Base-by-base conservation (phyloP, 2,888 invertebrate genomes). In the Hydrotaea cyrtoneurina region DNA sequence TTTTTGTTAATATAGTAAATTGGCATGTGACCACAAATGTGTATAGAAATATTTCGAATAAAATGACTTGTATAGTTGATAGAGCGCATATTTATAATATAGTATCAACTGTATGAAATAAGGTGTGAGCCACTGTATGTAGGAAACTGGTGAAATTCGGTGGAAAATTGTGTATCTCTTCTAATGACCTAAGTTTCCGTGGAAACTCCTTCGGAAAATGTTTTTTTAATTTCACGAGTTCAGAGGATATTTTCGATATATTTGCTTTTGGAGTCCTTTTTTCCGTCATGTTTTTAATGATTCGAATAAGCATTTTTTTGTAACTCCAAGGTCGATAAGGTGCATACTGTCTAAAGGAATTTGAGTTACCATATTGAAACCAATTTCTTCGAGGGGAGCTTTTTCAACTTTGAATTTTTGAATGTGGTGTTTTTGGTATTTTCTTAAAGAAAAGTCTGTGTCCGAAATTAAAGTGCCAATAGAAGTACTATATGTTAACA, bases 391-490 rank as follows among this genome's bases (percentile, higher is more conserved):
- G 15, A 75, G 75, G 15, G 75, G 62, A 13, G 78, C 72, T 64
- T 74, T 79, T 23, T 74, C 64, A 4, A 62, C 19, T 36, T 53
- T 59, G 59, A 78, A 78, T 13, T 17, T 71, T 43, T 78, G 10
- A 10, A 21, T 31, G 21, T 79, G 73, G 13, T 80, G 80, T 7
- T 80, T 64, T 55, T 36, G 43, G 31, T 74, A 80, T 64, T 75
- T 80, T 46, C 57, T 80, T 55, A 31, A 64, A 26, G 80, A n/a
- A 74, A 80, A 80, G 19, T 80, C 80, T 17, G 19, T 15, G 31
- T 74, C 74, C n/a, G 80, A 76, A 72, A 81, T 81, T 39, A 62
- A 17, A 64, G 50, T 62, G 19, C 71, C 75, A 59, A 57, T 59
- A 31, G 59, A 21, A 31, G 57, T 71, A 43, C 59, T 78, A 23